phyloP scores from a whole-genome alignment of 2,888 invertebrate species.

The Drosophila nigricruria region DNA sequence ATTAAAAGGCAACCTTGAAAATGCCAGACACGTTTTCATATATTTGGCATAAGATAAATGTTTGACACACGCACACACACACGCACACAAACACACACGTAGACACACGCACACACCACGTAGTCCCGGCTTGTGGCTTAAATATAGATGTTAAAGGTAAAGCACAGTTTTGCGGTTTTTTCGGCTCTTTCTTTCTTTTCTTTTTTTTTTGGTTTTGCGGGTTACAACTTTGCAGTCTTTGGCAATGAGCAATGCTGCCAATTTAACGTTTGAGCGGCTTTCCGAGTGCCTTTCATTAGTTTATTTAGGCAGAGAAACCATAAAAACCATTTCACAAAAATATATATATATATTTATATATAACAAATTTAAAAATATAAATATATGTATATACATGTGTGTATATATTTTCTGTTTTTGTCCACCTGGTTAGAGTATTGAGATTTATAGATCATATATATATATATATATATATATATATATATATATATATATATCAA shows the following conservation, averaged over 20 bases:
- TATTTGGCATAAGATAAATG: conserved; percentile 58
- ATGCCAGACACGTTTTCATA: conserved; percentile 72
- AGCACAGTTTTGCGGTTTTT: conserved; percentile 17
- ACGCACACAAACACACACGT: conserved; percentile 16
- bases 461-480: too few species aligned
- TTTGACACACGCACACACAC: conserved; percentile 32
- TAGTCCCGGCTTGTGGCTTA: conserved; percentile 28
- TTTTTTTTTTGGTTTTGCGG: conserved; percentile 6
- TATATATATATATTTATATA: neutral
- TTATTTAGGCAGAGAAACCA: conserved; percentile 26
- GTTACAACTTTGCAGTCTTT: conserved; percentile 27
- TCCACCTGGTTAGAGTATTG: neutral
- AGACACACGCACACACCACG: conserved; percentile 20
- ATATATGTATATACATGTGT: neutral
- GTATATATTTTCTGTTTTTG: neutral
- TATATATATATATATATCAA: too few species aligned
- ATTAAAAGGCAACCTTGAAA: conserved; percentile 76
- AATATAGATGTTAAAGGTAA: conserved; percentile 43
- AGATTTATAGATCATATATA: neutral
- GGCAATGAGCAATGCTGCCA: conserved; percentile 39
- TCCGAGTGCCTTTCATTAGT: conserved; percentile 43
- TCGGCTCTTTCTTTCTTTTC: neutral
- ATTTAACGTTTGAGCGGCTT: conserved; percentile 63
- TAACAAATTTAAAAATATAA: too few species aligned
- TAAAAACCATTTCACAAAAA: conserved; percentile 9